phyloP scores from a whole-genome alignment of 2,888 invertebrate species.

The Drosophila tanythrix region DNA sequence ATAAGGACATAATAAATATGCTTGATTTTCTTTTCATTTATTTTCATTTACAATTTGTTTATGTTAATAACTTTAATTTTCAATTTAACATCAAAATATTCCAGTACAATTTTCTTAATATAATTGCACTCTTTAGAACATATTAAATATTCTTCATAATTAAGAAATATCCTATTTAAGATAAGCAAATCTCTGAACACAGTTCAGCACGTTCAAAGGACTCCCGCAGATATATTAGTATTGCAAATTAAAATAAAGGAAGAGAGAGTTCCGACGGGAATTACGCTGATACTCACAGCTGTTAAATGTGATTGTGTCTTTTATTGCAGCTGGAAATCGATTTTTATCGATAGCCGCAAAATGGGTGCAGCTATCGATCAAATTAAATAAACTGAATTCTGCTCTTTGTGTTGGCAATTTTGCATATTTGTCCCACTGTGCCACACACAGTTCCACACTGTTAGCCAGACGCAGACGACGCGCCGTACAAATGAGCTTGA shows the following conservation, averaged over 20 bases:
- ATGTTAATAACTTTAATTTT: no score
- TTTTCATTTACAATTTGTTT: no score
- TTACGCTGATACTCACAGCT: background rate
- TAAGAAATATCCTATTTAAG: no score
- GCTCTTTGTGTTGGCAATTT: background rate
- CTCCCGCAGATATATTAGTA: background rate
- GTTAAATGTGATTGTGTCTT: background rate
- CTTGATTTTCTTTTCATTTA: background rate
- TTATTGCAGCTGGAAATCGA: background rate
- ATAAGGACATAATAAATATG: background rate
- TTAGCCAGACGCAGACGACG: conserved; percentile 32
- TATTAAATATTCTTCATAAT: no score
- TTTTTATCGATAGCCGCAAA: background rate
- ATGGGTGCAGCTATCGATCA: background rate
- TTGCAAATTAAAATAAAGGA: background rate
- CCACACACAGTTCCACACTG: background rate
- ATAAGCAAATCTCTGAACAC: no score
- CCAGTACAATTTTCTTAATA: no score
- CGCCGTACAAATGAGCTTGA: conserved; percentile 80
- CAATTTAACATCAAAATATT: no score
- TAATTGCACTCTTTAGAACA: no score
- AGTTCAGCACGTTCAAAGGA: background rate
- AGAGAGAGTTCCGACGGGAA: background rate
- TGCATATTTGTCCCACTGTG: background rate
- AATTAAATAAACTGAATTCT: background rate